These are phyloP conservation scores for Poeciliopsis retropinna DNA, from an alignment of 2,113 vertebrate species.

Conservation along the genomic window DNA sequence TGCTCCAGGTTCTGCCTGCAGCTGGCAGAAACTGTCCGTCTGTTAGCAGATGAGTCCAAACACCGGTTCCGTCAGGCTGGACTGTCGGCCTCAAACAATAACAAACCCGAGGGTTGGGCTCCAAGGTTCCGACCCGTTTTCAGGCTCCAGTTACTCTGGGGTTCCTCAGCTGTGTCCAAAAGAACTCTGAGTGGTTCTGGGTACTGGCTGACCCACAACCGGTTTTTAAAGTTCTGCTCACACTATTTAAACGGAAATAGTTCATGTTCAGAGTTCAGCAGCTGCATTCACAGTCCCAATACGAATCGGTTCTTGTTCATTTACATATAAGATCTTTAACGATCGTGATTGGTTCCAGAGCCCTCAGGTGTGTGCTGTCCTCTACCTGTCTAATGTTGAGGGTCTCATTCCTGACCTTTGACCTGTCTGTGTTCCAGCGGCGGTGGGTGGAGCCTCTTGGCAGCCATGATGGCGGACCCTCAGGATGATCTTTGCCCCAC, in stretches of 20 bases:
- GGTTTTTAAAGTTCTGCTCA: too few species aligned
- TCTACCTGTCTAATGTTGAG: background rate
- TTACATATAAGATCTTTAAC: too few species aligned
- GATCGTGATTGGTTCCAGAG: too few species aligned
- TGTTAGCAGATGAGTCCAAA: background rate
- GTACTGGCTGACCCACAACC: too few species aligned
- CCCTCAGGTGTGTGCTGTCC: too few species aligned
- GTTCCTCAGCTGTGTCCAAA: background rate
- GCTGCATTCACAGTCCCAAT: too few species aligned
- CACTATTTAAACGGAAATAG: too few species aligned
- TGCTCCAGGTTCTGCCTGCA: too few species aligned
- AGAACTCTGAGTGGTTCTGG: background rate
- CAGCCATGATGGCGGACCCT: constrained; percentile 83
- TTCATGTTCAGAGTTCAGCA: too few species aligned
- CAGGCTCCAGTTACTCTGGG: background rate
- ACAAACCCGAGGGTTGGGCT: background rate
- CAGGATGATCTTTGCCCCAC: constrained; percentile 71
- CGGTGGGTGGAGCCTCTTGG: constrained; percentile 51
- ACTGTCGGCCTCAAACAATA: background rate
- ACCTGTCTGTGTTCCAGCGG: constrained; percentile 46
- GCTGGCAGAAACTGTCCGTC: background rate
- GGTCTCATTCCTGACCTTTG: constrained; percentile 19
- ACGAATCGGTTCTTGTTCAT: too few species aligned
- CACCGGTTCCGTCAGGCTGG: too few species aligned
- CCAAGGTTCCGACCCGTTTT: background rate